Conservation (phyloP, 2,113 vertebrate genomes). For the Lycaon pictus region DNA sequence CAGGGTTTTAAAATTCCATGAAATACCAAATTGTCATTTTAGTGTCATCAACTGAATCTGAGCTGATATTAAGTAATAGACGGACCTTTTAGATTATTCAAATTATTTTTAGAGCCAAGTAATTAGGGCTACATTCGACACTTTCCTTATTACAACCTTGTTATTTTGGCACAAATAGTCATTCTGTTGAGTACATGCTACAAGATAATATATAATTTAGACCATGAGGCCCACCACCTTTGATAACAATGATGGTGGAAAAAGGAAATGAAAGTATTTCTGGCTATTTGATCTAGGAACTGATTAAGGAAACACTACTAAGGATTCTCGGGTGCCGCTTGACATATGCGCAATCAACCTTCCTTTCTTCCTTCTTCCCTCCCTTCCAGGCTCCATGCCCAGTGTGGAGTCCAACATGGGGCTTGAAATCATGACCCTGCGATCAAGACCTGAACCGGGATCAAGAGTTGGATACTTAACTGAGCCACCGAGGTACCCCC, state of each 20-base stretch:
- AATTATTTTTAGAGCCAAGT: conserved; percentile 41
- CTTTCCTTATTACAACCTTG: conserved; percentile 38
- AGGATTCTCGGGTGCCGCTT: neutral
- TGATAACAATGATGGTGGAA: neutral
- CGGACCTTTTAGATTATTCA: neutral
- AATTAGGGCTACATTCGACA: neutral
- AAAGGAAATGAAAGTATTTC: neutral
- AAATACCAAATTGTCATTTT: neutral
- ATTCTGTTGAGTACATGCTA: neutral
- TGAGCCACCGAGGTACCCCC: neutral
- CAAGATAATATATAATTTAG: neutral
- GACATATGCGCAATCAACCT: neutral
- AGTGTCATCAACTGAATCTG: neutral
- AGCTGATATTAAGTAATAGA: neutral
- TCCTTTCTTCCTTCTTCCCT: no score
- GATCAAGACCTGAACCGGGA: neutral
- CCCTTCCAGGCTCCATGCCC: neutral
- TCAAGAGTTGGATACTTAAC: neutral
- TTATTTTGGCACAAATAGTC: conserved; percentile 20
- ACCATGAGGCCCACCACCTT: neutral
- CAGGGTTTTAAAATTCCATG: neutral
- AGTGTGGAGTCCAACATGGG: neutral
- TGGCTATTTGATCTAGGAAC: neutral
- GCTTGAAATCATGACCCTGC: neutral
- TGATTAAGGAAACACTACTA: neutral